Percentiles rank a stretch among this genome's conserved stretches.
phyloP scores from a whole-genome alignment of 2,888 invertebrate species.

The Tetramorium bicarinatum region DNA sequence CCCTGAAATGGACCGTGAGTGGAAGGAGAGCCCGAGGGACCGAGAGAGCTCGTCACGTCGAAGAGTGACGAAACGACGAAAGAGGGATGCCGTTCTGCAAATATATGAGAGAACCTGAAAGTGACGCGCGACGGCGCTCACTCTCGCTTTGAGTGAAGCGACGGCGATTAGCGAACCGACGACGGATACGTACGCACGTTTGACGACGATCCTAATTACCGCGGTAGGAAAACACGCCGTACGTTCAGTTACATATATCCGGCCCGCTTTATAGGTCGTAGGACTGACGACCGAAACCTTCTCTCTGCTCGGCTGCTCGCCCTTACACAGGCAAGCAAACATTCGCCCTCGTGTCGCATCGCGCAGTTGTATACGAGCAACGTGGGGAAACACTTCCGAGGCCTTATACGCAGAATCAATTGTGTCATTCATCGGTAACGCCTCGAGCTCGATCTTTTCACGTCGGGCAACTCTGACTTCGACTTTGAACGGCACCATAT shows the following conservation, averaged over 20 bases:
- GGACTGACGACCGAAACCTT: neutral
- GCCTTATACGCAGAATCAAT: neutral
- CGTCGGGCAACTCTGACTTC: neutral
- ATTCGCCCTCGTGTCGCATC: neutral
- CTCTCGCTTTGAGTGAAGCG: conserved; percentile 64
- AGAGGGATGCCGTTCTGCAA: conserved; percentile 70
- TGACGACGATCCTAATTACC: conserved; percentile 19
- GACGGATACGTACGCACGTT: neutral
- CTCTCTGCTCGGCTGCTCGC: neutral
- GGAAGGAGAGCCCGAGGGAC: neutral
- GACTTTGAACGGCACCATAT: neutral
- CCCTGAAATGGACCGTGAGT: neutral
- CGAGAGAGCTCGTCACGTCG: neutral
- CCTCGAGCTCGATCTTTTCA: neutral
- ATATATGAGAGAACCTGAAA: conserved; percentile 73
- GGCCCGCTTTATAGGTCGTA: too few relatives aligned
- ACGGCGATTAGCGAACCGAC: conserved; percentile 43
- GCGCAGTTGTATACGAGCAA: neutral
- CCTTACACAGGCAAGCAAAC: neutral
- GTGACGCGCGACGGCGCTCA: conserved; percentile 37
- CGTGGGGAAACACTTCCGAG: neutral
- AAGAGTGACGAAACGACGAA: neutral
- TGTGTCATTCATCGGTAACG: neutral
- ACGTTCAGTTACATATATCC: neutral
- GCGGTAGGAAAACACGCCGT: neutral